Base-by-base conservation (phyloP, 2,888 invertebrate species). In the Physocephala rufipes region DNA sequence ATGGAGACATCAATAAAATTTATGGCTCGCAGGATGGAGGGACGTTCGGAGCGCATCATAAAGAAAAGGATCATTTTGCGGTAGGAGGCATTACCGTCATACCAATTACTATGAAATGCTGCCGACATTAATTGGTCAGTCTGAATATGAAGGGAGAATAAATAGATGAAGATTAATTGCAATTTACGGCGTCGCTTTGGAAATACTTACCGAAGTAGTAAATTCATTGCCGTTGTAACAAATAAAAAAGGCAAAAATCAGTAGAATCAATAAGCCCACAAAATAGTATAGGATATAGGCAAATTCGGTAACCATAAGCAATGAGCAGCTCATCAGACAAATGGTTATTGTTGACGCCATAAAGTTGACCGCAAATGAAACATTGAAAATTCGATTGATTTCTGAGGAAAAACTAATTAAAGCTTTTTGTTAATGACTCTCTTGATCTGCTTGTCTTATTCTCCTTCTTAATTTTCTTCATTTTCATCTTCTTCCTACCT, bases 71-170 rank as follows among this genome's bases (percentile, higher is more conserved):
- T 73, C 79, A 80, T 82, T 61, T 75, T 80, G 9, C 82, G 76
- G 74, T 82, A 84, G 1, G 71, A 71, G 13, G 76, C 71, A 71
- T 81, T 76, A 0, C 83, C 85, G 13, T 83, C 81, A 67, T 82
- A 81, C 85, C 85, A 84, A 59, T 84, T 84, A 24, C 78, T 81
- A 43, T 84, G 78, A 43, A 84, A 82, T 2, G 82, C 81, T 12
- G 82, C 80, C 0, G 78, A 75, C 65, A 80, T 45, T 15, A 84
- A 30, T 72, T 80, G 75, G 16, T 76, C 78, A 62, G 79, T 79
- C 84, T 79, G 24, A 3, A 4, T 21, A 36, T 7, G 70, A 62
- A 69, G 28, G 4, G 24, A 16, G 24, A 64, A 16, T 15, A 30
- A 28, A 28, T 1, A n/a, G 13, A 66, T 15, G 26, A 2, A 53